Evolutionary conservation across 2,888 invertebrate species (phyloP), one percentile per base, ranked within the genome.

Genomic region (Chalcosyrphus nemorum): DNA sequence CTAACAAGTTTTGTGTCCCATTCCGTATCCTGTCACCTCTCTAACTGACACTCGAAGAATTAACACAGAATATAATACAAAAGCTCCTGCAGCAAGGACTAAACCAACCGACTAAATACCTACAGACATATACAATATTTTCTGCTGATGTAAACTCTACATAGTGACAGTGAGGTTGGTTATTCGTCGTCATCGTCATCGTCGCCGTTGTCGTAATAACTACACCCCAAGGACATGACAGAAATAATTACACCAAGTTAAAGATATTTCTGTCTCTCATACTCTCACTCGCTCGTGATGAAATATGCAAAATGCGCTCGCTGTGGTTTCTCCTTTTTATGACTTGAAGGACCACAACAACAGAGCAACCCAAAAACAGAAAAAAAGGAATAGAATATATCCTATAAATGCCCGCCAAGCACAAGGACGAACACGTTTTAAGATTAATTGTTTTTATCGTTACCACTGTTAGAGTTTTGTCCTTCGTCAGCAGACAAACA

Each of bases 381-480:
- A 32, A 47, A 15, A 13, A 15, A 6, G 15, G 45, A 13, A 61
- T 24, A 41, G 59, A 54, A 24, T 74, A 43, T 50, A 56, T 68
- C 61, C 57, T n/a, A 75, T 65, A 56, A 75, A 68, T 68, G 66
- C 54, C 68, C 61, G 65, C 17, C 50, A 56, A 57, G 35, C 2
- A 65, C 56, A 43, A 56, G 68, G 63, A 81, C 75, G n/a, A 75
- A 75, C 75, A 75, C 75, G 63, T 81, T 81, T 75, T 70, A 70
- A 65, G 81, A 81, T 81, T 81, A 81, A 81, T 75, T 65, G 70
- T 75, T 75, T 74, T 70, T 70, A 75, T 63, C 54, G 63, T 63
- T 70, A 50, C 38, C 68, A 32, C 59, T 56, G 61, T 32, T 54
- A 41, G 45, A 27, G 13, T 27, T 27, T 35, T 35, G 29, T 57